phyloP scores from a whole-genome alignment of 1,140 invertebrate species.

The Macrobrachium rosenbergii region DNA sequence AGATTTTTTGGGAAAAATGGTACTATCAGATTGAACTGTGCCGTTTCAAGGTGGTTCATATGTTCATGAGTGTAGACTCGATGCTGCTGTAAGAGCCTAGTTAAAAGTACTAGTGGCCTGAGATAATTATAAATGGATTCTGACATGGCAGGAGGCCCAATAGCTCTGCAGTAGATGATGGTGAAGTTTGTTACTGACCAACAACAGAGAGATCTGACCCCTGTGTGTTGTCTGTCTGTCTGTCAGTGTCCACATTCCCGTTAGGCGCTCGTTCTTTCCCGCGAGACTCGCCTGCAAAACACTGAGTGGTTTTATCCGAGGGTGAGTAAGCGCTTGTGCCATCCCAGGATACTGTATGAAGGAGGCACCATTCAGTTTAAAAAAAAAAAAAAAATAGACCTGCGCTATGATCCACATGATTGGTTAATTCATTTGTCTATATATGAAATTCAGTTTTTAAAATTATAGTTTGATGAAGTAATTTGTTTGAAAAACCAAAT shows the following conservation, averaged over 20 bases:
- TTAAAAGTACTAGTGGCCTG: neutral
- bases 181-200: conserved; percentile 57
- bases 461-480: conserved; percentile 19
- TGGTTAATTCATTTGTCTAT: conserved; percentile 12
- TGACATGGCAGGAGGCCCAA: conserved; percentile 52
- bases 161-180: conserved; percentile 58
- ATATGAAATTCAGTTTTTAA: conserved; percentile 7
- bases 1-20: no score
- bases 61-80: conserved; percentile 42
- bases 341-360: conserved; percentile 46
- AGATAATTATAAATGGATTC: conserved; percentile 39
- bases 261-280: conserved; percentile 64
- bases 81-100: conserved; percentile 38
- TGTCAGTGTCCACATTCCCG: conserved; percentile 66
- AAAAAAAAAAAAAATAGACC: neutral
- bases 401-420: conserved; percentile 25
- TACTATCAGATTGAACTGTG: no score
- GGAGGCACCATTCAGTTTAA: conserved; percentile 61
- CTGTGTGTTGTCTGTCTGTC: conserved; percentile 63
- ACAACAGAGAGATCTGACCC: conserved; percentile 62
- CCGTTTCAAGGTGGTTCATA: conserved; percentile 29
- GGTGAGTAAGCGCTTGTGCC: conserved; percentile 65
- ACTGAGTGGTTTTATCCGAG: conserved; percentile 66
- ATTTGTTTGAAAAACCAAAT: conserved; percentile 32
- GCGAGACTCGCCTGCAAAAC: conserved; percentile 65